phyloP scores from a whole-genome alignment of 2,888 invertebrate genomes.

The Xanthostigma xanthostigma region DNA sequence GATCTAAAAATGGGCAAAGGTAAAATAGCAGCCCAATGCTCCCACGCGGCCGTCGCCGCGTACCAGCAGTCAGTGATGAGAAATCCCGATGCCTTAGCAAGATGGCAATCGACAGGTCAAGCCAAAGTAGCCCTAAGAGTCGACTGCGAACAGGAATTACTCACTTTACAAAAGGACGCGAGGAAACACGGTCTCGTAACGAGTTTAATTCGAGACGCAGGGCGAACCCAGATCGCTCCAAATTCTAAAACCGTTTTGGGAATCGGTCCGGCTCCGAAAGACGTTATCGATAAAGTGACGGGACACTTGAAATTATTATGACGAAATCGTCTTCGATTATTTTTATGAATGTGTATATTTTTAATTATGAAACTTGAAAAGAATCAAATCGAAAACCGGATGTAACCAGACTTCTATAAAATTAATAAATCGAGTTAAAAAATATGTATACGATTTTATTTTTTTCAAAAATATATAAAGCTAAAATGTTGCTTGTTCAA shows the following conservation, averaged over 20 bases:
- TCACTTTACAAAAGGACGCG: slow-evolving; percentile 53
- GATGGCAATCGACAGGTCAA: slow-evolving; percentile 47
- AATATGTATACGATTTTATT: neutral
- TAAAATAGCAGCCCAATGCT: slow-evolving; percentile 85
- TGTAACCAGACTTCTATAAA: neutral
- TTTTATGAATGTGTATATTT: neutral
- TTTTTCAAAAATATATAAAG: neutral
- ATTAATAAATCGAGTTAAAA: neutral
- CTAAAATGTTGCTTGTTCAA: too few relatives aligned
- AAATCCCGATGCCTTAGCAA: slow-evolving; percentile 41
- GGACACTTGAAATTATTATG: slow-evolving; percentile 75
- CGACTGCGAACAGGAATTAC: slow-evolving; percentile 59
- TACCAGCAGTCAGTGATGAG: slow-evolving; percentile 52
- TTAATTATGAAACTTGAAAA: neutral
- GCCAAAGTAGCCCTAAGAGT: slow-evolving; percentile 77
- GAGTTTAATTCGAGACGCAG: slow-evolving; percentile 75
- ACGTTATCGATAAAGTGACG: slow-evolving; percentile 64
- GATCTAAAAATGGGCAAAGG: slow-evolving; percentile 93
- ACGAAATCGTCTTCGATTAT: neutral
- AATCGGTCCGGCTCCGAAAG: slow-evolving; percentile 77
- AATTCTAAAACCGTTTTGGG: slow-evolving; percentile 84
- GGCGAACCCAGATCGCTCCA: slow-evolving; percentile 80
- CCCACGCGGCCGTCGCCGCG: slow-evolving; percentile 85
- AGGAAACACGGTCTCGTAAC: slow-evolving; percentile 52
- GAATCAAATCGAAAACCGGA: neutral